These are phyloP conservation scores for Drosophila hamatofila DNA, from an alignment of 2,888 invertebrate genomes.

Conservation along the genomic window DNA sequence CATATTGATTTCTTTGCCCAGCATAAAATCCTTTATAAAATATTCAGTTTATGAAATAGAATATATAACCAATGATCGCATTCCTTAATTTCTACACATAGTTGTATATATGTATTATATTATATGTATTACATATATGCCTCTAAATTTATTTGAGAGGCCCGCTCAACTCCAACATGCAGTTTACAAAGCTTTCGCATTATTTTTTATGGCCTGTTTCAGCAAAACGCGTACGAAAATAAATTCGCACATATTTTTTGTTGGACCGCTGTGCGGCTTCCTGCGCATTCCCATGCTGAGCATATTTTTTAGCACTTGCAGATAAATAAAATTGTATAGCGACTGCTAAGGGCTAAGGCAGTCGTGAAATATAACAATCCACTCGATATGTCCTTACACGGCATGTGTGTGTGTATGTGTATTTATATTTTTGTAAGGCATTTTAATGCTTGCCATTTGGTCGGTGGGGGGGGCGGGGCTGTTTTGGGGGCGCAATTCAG, in stretches of 20 bases:
- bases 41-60: no score
- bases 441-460: constrained; percentile 60
- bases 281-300: neutral
- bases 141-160: neutral
- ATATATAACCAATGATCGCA: no score
- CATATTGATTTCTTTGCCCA: no score
- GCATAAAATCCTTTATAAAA: no score
- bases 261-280: neutral
- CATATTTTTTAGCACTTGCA: constrained; percentile 54
- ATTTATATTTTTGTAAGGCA: constrained; percentile 24
- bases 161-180: neutral
- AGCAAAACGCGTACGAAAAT: neutral
- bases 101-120: no score
- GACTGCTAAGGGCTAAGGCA: constrained; percentile 21
- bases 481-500: constrained; percentile 18
- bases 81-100: no score
- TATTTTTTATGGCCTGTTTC: constrained; percentile 20
- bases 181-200: neutral
- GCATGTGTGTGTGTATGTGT: neutral
- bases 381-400: constrained; percentile 8
- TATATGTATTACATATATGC: no score
- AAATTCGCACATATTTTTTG: constrained; percentile 9
- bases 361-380: constrained; percentile 20
- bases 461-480: no score
- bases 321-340: constrained; percentile 55